Evolutionary conservation across 2,797 vertebrate species (phyloP), one percentile per base, ranked within the genome.

Genomic region (Argyrosomus regius): DNA sequence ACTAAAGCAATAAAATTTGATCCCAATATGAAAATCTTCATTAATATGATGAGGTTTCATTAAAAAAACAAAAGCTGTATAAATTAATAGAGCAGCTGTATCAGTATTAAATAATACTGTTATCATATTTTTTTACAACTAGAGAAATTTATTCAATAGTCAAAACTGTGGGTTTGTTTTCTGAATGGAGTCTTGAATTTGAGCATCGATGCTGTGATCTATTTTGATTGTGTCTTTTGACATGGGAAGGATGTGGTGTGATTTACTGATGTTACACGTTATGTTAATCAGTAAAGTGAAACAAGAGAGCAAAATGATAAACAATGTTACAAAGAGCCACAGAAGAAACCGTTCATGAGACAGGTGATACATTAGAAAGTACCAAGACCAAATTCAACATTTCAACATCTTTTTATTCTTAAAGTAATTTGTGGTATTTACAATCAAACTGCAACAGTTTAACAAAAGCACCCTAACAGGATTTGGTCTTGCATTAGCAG

Each of bases 401-500:
- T 41, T 31, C 39, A 53, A 66, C 59, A 43, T 3, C 11, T 58
- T 22, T 5, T 46, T 31, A 8, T 28, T 59, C 5, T 24, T 1
- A n/a, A 66, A 22, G n/a, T 50, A n/a, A 41, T 22, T 16, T 3
- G 20, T 11, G 9, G 0, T 5, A 8, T 66, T 72, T 6, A 64
- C 24, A 26, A 26, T 26, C 12, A 17, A 20, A 72, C 35, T 24
- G 28, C 2, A 53, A 52, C 5, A 45, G 16, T 17, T 26, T 3
- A 13, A 50, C 60, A 67, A 66, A 74, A 18, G 53, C 24, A 5
- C 9, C 22, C 20, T 3, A 3, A 60, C 57, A 43, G 48, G 54
- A 39, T 59, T 20, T 35, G 12, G 63, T 83, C 58, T 71, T 6
- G 0, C 20, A 66, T 80, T 52, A 63, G 10, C 63, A 52, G 56